These are phyloP conservation scores for Gastracanthus pulcherrimus DNA, from an alignment of 2,888 invertebrate species.

Conservation along the genomic window DNA sequence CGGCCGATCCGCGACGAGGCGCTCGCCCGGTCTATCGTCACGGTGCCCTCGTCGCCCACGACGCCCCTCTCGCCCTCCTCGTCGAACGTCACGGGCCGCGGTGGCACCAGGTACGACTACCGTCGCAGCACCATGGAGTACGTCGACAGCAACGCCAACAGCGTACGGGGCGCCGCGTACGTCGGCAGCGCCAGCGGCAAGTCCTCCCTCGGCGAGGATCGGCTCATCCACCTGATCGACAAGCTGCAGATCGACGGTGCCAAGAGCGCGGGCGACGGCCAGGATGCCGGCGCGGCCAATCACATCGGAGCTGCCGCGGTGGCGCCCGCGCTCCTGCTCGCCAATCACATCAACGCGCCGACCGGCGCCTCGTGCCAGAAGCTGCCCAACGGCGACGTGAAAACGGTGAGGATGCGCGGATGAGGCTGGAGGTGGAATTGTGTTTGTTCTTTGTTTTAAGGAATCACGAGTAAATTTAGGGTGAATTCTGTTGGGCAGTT, in stretches of 20 bases:
- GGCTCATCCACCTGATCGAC: constrained; percentile 70
- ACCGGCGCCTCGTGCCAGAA: constrained; percentile 66
- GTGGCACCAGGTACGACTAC: constrained; percentile 74
- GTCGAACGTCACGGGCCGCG: constrained; percentile 74
- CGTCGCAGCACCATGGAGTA: constrained; percentile 75
- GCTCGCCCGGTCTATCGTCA: constrained; percentile 63
- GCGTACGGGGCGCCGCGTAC: constrained; percentile 61
- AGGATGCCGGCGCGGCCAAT: constrained; percentile 61
- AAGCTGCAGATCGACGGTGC: constrained; percentile 71
- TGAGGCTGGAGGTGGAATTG: too few relatives aligned
- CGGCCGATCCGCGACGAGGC: constrained; percentile 75
- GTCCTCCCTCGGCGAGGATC: constrained; percentile 65
- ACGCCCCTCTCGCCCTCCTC: constrained; percentile 67
- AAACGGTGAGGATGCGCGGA: constrained; percentile 64
- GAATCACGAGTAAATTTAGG: too few relatives aligned
- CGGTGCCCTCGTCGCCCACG: constrained; percentile 70
- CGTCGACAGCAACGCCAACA: constrained; percentile 78
- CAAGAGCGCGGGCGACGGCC: constrained; percentile 62
- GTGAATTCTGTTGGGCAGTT: too few relatives aligned
- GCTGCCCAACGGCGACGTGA: constrained; percentile 68
- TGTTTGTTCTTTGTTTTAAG: too few relatives aligned
- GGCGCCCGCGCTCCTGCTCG: constrained; percentile 69
- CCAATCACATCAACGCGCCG: constrained; percentile 69
- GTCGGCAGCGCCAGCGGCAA: constrained; percentile 50
- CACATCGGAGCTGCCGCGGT: constrained; percentile 69